These are phyloP conservation scores for Pluvianellus socialis DNA, from an alignment of 2,113 vertebrate genomes.

Conservation along the genomic window DNA sequence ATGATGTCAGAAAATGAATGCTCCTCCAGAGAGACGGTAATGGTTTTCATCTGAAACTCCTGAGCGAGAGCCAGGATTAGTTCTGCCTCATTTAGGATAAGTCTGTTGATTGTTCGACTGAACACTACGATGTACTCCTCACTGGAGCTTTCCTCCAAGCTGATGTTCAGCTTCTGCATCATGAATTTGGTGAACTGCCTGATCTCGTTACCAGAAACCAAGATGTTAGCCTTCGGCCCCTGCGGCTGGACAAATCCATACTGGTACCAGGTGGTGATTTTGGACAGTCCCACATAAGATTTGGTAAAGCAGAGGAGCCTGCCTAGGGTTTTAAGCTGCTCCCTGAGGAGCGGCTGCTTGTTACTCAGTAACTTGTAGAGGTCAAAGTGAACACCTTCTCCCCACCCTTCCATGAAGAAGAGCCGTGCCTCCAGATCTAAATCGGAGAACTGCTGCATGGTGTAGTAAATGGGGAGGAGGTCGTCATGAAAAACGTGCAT, in stretches of 20 bases:
- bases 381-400: conserved; percentile 90
- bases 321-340: conserved; percentile 89
- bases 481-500: conserved; percentile 99
- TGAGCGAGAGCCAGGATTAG: conserved; percentile 90
- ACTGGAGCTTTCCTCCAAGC: conserved; percentile 48
- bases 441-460: conserved; percentile 92
- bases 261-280: conserved; percentile 98
- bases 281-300: conserved; percentile 92
- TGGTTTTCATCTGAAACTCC: conserved; percentile 94
- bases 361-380: conserved; percentile 92
- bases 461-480: conserved; percentile 93
- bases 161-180: conserved; percentile 85
- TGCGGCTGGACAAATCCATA: conserved; percentile 97
- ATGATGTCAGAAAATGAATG: conserved; percentile 86
- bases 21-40: conserved; percentile 92
- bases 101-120: conserved; percentile 88
- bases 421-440: conserved; percentile 86
- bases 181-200: conserved; percentile 87
- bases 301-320: conserved; percentile 95
- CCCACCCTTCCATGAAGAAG: conserved; percentile 98
- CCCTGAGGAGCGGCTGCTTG: conserved; percentile 90
- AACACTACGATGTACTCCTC: conserved; percentile 93
- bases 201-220: conserved; percentile 93
- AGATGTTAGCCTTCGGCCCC: conserved; percentile 94
- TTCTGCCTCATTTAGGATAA: conserved; percentile 95